Conservation (phyloP, 2,888 invertebrate genomes). For the Coelopa pilipes region DNA sequence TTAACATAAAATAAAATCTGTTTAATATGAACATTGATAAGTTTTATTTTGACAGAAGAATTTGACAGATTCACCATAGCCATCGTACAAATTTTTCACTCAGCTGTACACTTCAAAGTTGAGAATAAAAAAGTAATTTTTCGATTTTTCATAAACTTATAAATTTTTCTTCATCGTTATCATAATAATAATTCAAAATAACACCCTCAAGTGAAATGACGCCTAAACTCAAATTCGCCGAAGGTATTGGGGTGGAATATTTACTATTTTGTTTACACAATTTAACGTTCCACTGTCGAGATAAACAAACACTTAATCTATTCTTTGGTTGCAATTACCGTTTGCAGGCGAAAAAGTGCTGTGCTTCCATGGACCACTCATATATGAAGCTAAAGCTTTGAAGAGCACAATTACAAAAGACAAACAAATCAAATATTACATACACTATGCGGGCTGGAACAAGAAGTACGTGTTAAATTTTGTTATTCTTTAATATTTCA, state of each 20-base stretch:
- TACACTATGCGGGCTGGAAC: conserved; percentile 98
- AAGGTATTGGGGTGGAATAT: conserved; percentile 69
- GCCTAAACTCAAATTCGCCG: conserved; percentile 78
- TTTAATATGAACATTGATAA: too few species aligned
- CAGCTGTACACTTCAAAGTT: conserved; percentile 28
- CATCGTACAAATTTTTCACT: conserved; percentile 17
- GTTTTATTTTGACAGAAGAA: conserved; percentile 3
- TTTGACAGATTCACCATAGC: conserved; percentile 24
- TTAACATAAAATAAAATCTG: neutral
- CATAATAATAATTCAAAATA: conserved; percentile 48
- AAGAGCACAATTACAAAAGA: conserved; percentile 85
- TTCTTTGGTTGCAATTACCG: neutral
- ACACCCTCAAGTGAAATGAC: conserved; percentile 67
- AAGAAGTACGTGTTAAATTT: conserved; percentile 79
- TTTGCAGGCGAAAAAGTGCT: conserved; percentile 85
- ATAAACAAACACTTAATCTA: conserved; percentile 15
- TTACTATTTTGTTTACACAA: conserved; percentile 43
- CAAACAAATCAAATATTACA: conserved; percentile 88
- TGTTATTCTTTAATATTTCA: neutral
- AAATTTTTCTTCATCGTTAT: conserved; percentile 15
- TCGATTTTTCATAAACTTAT: conserved; percentile 10
- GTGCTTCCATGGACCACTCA: conserved; percentile 95
- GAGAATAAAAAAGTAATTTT: neutral
- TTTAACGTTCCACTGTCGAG: neutral
- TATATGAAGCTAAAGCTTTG: conserved; percentile 96